Conservation (phyloP, 2,888 invertebrate species). For the Epinotia bilunana region DNA sequence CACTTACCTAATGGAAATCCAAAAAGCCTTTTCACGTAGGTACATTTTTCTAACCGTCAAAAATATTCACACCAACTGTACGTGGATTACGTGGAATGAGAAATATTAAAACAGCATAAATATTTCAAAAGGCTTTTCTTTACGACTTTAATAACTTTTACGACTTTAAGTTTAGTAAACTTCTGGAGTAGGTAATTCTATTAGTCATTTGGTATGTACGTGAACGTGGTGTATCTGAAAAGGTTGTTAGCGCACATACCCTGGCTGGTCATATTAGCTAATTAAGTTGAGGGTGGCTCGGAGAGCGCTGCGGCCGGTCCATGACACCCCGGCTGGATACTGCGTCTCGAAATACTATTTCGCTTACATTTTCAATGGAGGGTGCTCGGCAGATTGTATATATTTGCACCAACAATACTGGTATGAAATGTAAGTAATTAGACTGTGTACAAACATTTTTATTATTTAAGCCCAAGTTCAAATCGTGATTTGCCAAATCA, state of each 20-base stretch:
- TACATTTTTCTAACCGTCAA: constrained; percentile 34
- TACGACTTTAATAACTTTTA: no score
- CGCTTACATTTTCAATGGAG: background rate
- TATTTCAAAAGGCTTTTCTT: constrained; percentile 63
- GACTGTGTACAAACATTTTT: background rate
- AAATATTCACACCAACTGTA: constrained; percentile 39
- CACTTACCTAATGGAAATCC: constrained; percentile 42
- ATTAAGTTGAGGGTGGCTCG: constrained; percentile 70
- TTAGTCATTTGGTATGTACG: constrained; percentile 54
- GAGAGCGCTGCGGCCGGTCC: constrained; percentile 56
- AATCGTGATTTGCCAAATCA: no score
- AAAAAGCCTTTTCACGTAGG: constrained; percentile 43
- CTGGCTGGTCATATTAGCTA: constrained; percentile 76
- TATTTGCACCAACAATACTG: background rate
- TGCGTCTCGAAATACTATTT: constrained; percentile 61
- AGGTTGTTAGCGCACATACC: constrained; percentile 63
- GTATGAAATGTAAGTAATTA: background rate
- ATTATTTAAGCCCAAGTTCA: no score
- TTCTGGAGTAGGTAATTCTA: constrained; percentile 60
- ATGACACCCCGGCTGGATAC: constrained; percentile 57
- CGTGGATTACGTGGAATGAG: constrained; percentile 31
- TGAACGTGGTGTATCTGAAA: constrained; percentile 67
- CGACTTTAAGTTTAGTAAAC: no score
- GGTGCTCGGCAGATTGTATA: background rate
- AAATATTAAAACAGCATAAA: constrained; percentile 52